Evolutionary conservation across 2,888 invertebrate species (phyloP), one percentile per base, ranked within the genome.

Genomic region (Tiphia femorata): DNA sequence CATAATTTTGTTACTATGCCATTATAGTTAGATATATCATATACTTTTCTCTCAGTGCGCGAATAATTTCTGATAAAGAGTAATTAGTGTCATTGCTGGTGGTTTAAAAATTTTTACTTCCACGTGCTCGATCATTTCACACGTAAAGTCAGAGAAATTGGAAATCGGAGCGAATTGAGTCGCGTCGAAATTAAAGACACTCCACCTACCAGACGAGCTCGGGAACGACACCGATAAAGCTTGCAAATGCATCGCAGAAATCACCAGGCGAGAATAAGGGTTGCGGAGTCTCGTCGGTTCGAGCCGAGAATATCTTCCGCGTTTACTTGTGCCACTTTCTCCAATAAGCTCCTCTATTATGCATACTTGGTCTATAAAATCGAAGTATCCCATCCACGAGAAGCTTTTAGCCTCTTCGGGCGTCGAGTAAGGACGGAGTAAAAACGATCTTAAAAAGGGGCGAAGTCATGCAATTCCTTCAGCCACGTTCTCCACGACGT

Each of bases 351-450:
- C 37, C 30, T 57, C 41, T 57, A 57, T 52, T 52, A 57, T 57
- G 57, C 47, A 52, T 47, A 52, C 42, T 33, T 30, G 30, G 27
- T 47, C 47, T 52, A 57, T 52, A 52, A 60, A 52, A 54, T 49
- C 52, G 51, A 38, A 51, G 40, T 49, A 57, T 60, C 51, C 57
- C 44, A 57, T 51, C 60, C 44, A 35, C n/a, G n/a, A n/a, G 35
- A 40, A 52, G 49, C 55, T 57, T 60, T 57, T 60, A 57, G 57
- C 56, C 43, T 48, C 12, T 42, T 41, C 52, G 29, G 43, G 27
- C 47, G 46, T 41, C 35, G 12, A 41, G 47, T 41, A 50, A 52
- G 41, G 51, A 47, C 51, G 30, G 37, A 37, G 30, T 49, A 55
- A 55, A 40, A 47, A 46, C 44, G 50, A 40, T 21, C 50, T 51